A percentile compares a stretch with the other conserved stretches of the same genome.
Conservation (phyloP, 2,113 vertebrate species). For the Galemys pyrenaicus region DNA sequence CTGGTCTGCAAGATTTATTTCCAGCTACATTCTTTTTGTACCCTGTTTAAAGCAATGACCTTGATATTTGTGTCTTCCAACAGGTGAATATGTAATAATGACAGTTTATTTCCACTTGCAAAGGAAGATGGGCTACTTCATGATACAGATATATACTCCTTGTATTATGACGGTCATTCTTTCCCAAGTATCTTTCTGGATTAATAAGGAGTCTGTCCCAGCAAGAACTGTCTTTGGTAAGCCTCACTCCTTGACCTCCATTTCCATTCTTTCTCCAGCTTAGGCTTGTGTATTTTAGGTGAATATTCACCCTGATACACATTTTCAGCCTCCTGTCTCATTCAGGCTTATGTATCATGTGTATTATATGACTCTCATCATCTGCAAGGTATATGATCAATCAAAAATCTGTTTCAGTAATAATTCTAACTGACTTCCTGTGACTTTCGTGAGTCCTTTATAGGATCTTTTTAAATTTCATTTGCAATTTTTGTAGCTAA, state of each 20-base stretch:
- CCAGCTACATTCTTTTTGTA: conserved; percentile 33
- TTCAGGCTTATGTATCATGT: conserved; percentile 89
- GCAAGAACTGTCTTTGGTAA: conserved; percentile 97
- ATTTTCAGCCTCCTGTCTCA: conserved; percentile 87
- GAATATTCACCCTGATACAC: conserved; percentile 78
- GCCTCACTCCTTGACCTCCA: conserved; percentile 69
- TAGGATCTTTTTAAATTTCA: background rate
- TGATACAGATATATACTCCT: conserved; percentile 98
- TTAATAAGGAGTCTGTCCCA: conserved; percentile 98
- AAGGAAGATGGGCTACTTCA: conserved; percentile 99
- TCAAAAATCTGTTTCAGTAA: conserved; percentile 90
- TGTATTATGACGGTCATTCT: conserved; percentile 99
- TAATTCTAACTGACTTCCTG: conserved; percentile 87
- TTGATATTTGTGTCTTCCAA: conserved; percentile 81
- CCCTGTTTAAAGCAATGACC: conserved; percentile 67
- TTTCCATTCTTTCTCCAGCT: conserved; percentile 32
- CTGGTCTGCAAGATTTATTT: conserved; percentile 54
- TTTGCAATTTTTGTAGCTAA: background rate
- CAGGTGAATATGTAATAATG: conserved; percentile 98
- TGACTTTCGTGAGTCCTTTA: conserved; percentile 31
- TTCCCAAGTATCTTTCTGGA: conserved; percentile 98
- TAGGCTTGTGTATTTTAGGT: conserved; percentile 72
- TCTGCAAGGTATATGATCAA: conserved; percentile 89
- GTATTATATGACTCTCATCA: conserved; percentile 90
- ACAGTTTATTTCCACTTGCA: conserved; percentile 98